Base-by-base conservation (phyloP, 1,140 invertebrate species). In the Solen grandis region DNA sequence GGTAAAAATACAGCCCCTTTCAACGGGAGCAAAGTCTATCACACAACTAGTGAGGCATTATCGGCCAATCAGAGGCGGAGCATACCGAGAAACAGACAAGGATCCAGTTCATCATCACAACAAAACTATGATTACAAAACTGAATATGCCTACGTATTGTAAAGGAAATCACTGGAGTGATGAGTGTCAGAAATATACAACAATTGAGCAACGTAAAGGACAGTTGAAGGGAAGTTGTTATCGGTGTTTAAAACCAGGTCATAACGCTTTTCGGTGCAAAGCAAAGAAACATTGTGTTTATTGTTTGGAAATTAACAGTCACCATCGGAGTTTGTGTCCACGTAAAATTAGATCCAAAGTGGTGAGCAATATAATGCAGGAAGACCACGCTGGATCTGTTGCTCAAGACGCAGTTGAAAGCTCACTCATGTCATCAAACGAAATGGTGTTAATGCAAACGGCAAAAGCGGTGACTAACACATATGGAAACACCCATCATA, bases 401-500 rank as follows among this genome's bases (percentile, higher is more conserved):
- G n/a, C n/a, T n/a, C n/a, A n/a, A n/a, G n/a, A n/a, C n/a, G n/a
- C 54, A 57, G n/a, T n/a, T n/a, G n/a, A n/a, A n/a, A n/a, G n/a
- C n/a, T n/a, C n/a, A n/a, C n/a, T 27, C 33, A 38, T 66, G 19
- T 31, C 5, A 29, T 36, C 60, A 29, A 36, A 63, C 35, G 55
- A 73, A 57, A 73, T 38, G 35, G 69, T 73, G 13, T 25, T 57
- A 0, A 73, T 73, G 69, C 69, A 73, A 59, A 73, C 69, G 29
- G 69, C 69, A 22, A 73, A 59, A 14, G 52, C 69, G 19, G 33
- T 70, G 10, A 2, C 14, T 19, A 59, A 73, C 59, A 13, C 52
- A 22, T 4, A 1, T 0, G 59, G 13, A 2, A 31, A 19, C 5
- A 22, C 10, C 3, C 2, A 14, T 13, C 16, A 2, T 5, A 36